phyloP scores from a whole-genome alignment of 2,113 vertebrate species.

The Chaetorhynchus papuensis region DNA sequence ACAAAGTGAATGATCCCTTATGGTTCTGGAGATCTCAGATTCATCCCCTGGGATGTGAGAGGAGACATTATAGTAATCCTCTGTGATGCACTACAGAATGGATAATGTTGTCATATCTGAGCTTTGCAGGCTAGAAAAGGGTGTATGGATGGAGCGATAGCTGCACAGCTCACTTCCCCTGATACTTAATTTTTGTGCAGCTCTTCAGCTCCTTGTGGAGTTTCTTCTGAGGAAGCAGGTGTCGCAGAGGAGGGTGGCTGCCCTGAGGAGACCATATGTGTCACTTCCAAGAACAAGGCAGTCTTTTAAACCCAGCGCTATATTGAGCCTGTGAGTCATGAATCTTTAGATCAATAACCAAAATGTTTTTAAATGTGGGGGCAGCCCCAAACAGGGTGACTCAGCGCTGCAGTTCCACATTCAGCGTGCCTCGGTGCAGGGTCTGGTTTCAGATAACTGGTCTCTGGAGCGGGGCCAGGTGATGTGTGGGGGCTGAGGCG shows the following conservation, averaged over 20 bases:
- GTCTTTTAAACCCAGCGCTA: background rate
- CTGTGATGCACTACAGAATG: background rate
- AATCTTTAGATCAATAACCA: constrained; percentile 52
- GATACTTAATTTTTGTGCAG: background rate
- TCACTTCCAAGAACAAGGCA: constrained; percentile 46
- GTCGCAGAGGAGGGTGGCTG: background rate
- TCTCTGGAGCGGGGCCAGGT: background rate
- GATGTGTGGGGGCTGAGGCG: background rate
- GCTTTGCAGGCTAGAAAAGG: background rate
- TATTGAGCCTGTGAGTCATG: constrained; percentile 28
- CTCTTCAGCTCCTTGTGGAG: background rate
- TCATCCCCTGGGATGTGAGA: background rate
- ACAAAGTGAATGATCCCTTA: background rate
- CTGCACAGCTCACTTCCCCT: background rate
- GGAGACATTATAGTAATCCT: background rate
- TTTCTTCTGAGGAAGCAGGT: constrained; percentile 6
- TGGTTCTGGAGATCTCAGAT: background rate
- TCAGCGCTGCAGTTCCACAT: background rate
- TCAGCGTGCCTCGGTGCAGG: background rate
- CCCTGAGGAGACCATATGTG: background rate
- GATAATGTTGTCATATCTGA: background rate
- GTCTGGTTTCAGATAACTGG: background rate
- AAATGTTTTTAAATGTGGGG: constrained; percentile 41
- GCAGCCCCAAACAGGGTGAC: constrained; percentile 58
- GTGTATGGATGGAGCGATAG: background rate